These are phyloP conservation scores for Eilema sororculum DNA, from an alignment of 2,888 invertebrate genomes.

Conservation along the genomic window DNA sequence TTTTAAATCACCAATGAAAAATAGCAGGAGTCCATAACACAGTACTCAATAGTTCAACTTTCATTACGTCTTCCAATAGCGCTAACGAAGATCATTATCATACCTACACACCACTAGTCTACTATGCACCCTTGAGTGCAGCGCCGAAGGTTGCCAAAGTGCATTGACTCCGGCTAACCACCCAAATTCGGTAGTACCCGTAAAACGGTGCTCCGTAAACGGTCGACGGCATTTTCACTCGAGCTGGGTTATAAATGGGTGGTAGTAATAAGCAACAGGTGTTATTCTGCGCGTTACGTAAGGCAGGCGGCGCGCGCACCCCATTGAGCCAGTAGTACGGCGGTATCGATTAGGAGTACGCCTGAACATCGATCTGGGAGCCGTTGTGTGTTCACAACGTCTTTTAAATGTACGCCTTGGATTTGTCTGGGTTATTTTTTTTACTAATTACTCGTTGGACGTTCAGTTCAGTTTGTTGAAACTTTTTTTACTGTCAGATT, in stretches of 20 bases:
- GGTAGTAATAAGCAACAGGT: constrained; percentile 84
- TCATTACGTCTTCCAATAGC: constrained; percentile 65
- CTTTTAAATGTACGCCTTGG: constrained; percentile 72
- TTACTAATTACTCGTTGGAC: constrained; percentile 48
- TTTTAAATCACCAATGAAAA: constrained; percentile 16
- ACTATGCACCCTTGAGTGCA: constrained; percentile 87
- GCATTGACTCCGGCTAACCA: constrained; percentile 80
- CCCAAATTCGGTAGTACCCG: constrained; percentile 58
- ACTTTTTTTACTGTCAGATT: constrained; percentile 4
- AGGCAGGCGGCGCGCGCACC: constrained; percentile 80
- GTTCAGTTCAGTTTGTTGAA: constrained; percentile 1
- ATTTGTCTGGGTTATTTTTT: constrained; percentile 58
- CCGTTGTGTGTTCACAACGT: constrained; percentile 68
- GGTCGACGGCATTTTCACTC: constrained; percentile 58
- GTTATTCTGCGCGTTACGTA: constrained; percentile 82
- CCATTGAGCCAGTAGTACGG: constrained; percentile 82
- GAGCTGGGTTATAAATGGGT: constrained; percentile 75
- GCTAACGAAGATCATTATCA: constrained; percentile 83
- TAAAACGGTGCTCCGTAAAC: constrained; percentile 40
- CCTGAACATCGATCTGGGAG: constrained; percentile 73
- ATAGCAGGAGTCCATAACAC: constrained; percentile 39
- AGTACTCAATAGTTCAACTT: constrained; percentile 48
- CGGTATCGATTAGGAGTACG: constrained; percentile 81
- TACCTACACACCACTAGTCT: constrained; percentile 66
- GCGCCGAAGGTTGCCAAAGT: constrained; percentile 82